Evolutionary conservation across 1,140 invertebrate species (phyloP), one percentile per base, ranked within the genome.

Genomic region (Pachypeltis micranthus): DNA sequence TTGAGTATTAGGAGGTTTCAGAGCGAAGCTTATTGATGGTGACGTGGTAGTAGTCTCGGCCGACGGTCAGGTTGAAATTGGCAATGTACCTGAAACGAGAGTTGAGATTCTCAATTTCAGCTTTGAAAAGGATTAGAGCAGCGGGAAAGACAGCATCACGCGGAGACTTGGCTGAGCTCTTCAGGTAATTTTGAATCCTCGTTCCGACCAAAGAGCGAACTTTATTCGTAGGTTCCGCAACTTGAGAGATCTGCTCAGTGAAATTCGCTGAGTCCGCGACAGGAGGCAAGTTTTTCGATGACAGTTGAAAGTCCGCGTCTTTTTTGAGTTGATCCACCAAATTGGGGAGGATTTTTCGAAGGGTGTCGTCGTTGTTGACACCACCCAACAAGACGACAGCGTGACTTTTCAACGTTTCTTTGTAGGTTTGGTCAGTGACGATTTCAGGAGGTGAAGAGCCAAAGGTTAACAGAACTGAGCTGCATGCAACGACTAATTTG

Each of bases 311-410:
- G 51, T 62, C 56, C 2, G 51, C 26, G 24, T 62, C 61, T 26
- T 54, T 62, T 44, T 31, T 55, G 12, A 62, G 24, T 29, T 62
- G 61, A 19, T 62, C 61, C 12, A 62, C 29, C 1, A 62, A 27
- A 34, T 62, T 62, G 4, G 47, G 34, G 23, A 62, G 21, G n/a
- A 28, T 27, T 55, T 55, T 25, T 19, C 27, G 19, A n/a, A 62
- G 28, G 1, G 14, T 21, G 14, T 31, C 14, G 29, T 62, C 28
- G 28, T 25, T 62, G 27, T 31, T 21, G 28, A 62, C 31, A 16
- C 61, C 61, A 54, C 56, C 31, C 1, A 62, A 16, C 14, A 62
- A 56, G 14, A 62, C 21, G 10, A 4, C 7, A 23, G 51, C 29
- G 29, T 62, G 44, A 2, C 34, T n/a, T 56, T 62, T 62, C 10